phyloP scores from a whole-genome alignment of 2,113 vertebrate genomes.

The Syngnathus typhle region DNA sequence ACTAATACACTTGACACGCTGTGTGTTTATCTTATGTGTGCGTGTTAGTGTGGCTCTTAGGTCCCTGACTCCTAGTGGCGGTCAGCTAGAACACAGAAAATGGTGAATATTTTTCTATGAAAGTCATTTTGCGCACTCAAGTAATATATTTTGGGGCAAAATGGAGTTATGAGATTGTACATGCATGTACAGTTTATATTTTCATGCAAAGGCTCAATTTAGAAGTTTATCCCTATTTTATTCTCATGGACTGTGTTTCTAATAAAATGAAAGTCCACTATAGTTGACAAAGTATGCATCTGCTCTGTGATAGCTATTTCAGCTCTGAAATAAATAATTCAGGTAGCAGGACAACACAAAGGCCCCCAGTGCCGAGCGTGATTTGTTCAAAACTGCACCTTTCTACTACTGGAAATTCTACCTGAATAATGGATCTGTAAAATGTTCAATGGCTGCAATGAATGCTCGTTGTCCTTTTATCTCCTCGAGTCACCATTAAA shows the following conservation, averaged over 20 bases:
- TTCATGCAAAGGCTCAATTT: background rate
- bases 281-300: conserved; percentile 14
- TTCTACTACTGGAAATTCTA: conserved; percentile 14
- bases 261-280: too few relatives aligned
- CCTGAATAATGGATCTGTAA: conserved; percentile 41
- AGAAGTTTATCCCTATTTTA: too few relatives aligned
- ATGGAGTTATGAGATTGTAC: background rate
- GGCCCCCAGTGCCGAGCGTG: conserved; percentile 19
- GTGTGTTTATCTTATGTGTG: background rate
- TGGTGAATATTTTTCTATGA: background rate
- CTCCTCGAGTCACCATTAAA: conserved; percentile 14
- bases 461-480: background rate
- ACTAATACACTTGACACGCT: background rate
- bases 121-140: background rate
- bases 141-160: background rate
- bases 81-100: background rate
- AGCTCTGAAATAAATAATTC: conserved; percentile 54
- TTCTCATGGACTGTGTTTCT: background rate
- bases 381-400: conserved; percentile 25
- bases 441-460: background rate
- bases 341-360: conserved; percentile 54
- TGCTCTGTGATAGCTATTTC: conserved; percentile 30
- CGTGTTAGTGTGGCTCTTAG: background rate
- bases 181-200: background rate
- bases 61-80: background rate